Percentiles rank a stretch among this genome's conserved stretches.
Conservation (phyloP, 2,113 vertebrate species). For the Erythrocercus mccallii region DNA sequence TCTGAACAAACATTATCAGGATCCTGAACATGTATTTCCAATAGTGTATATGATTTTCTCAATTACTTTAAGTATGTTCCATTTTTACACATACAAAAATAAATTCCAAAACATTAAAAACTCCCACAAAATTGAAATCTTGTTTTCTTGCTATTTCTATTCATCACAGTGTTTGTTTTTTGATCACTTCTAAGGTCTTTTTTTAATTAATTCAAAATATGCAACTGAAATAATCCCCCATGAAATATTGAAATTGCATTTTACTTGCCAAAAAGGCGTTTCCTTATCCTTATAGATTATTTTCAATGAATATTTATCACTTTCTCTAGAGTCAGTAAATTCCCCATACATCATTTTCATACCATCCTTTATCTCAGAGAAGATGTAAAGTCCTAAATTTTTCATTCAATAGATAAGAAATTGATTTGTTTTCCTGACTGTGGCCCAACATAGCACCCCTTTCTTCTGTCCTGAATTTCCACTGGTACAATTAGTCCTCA, state of each 20-base stretch:
- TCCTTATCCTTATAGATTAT: conserved; percentile 67
- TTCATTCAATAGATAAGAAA: background rate
- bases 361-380: conserved; percentile 22
- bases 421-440: background rate
- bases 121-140: background rate
- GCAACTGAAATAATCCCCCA: conserved; percentile 59
- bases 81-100: background rate
- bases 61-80: background rate
- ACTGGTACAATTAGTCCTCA: background rate
- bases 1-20: background rate
- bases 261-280: conserved; percentile 42
- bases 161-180: background rate
- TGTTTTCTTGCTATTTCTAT: background rate
- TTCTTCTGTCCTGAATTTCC: background rate
- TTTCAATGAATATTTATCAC: conserved; percentile 70
- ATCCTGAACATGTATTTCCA: background rate
- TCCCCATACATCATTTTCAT: conserved; percentile 2
- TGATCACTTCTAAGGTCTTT: background rate
- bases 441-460: background rate
- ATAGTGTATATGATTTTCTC: background rate
- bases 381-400: conserved; percentile 29
- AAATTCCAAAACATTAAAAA: background rate
- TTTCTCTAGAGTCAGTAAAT: conserved; percentile 35
- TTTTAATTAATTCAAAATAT: conserved; percentile 53
- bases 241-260: conserved; percentile 59